Evolutionary conservation across 2,888 invertebrate genomes (phyloP).

Genomic region (Piscicola geometra): DNA sequence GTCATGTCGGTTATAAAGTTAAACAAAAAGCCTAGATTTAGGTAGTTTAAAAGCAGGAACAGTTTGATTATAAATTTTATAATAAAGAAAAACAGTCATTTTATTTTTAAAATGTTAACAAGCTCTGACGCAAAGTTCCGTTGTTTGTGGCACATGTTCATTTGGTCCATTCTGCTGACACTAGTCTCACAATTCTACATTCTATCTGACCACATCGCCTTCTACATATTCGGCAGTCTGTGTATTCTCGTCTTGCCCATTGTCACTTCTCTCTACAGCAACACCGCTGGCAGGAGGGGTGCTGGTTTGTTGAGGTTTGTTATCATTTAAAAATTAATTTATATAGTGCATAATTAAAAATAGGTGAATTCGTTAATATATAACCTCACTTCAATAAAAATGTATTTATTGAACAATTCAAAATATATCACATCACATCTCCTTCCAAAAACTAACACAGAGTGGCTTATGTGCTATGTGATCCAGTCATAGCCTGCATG

Average conservation of each 20-base stretch:
- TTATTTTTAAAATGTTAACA: constrained; percentile 38
- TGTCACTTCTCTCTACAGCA: constrained; percentile 44
- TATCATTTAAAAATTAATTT: too few species aligned
- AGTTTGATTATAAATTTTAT: too few species aligned
- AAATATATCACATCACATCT: too few species aligned
- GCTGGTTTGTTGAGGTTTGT: constrained; percentile 42
- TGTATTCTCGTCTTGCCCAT: constrained; percentile 43
- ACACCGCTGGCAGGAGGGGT: constrained; percentile 43
- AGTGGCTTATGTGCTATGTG: constrained; percentile 43
- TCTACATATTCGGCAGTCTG: constrained; percentile 43
- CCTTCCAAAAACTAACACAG: too few species aligned
- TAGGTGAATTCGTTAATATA: too few species aligned
- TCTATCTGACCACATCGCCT: constrained; percentile 42
- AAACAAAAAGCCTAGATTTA: too few species aligned
- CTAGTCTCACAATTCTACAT: constrained; percentile 43
- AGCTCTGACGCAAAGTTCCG: constrained; percentile 45
- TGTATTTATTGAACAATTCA: too few species aligned
- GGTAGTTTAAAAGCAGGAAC: too few species aligned
- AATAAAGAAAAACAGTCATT: background rate
- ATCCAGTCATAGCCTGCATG: constrained; percentile 43
- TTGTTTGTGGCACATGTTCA: constrained; percentile 45
- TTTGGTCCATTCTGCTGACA: constrained; percentile 44
- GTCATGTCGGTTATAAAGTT: too few species aligned
- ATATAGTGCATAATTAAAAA: too few species aligned
- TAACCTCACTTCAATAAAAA: too few species aligned